These are phyloP conservation scores for Sebastes aleutianus DNA, from an alignment of 2,797 vertebrate genomes.

Conservation along the genomic window DNA sequence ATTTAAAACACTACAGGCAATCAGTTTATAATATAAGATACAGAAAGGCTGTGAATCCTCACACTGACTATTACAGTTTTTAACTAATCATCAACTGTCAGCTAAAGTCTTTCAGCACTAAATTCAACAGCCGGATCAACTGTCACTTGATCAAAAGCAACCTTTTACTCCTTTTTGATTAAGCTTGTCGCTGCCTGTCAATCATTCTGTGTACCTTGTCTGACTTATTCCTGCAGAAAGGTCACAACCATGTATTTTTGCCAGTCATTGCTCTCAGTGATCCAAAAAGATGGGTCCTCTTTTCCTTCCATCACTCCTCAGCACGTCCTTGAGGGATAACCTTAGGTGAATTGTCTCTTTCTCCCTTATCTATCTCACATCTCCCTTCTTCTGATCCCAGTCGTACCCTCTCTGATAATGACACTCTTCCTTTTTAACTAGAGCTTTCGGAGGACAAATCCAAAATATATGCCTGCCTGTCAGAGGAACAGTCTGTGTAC, in stretches of 20 bases:
- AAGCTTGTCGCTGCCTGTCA: neutral
- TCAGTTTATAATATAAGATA: neutral
- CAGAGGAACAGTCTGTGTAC: conserved; percentile 26
- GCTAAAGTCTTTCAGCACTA: neutral
- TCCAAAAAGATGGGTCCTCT: neutral
- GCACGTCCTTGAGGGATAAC: conserved; percentile 33
- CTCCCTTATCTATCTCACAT: neutral
- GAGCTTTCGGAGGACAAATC: conserved; percentile 36
- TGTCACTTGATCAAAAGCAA: neutral
- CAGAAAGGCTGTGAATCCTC: neutral
- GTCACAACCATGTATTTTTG: neutral
- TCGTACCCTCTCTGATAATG: conserved; percentile 2
- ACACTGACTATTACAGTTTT: neutral
- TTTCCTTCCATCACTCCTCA: neutral
- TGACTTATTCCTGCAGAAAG: neutral
- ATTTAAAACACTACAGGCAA: neutral
- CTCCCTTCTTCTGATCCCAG: conserved; percentile 5
- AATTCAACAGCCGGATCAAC: neutral
- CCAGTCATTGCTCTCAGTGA: neutral
- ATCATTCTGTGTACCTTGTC: neutral
- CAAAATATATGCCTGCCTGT: conserved; percentile 8
- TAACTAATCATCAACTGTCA: neutral
- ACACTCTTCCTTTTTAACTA: neutral
- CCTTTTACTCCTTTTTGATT: neutral
- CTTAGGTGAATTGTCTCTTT: conserved; percentile 12